Conservation (phyloP, 1,140 invertebrate genomes). For the Drosophila sp. region DNA sequence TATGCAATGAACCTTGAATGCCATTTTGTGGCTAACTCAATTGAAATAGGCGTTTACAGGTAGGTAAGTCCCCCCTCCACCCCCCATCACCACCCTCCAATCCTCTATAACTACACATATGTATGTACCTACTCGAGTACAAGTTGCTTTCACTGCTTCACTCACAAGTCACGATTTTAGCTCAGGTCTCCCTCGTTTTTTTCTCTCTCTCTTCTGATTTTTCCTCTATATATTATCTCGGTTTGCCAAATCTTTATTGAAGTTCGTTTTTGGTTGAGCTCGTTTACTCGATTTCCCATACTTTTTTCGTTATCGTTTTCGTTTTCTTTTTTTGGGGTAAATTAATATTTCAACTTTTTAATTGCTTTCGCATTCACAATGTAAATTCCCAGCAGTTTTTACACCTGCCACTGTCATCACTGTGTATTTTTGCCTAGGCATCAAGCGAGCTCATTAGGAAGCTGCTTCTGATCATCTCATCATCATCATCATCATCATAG, state of each 20-base stretch:
- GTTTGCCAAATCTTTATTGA: constrained; percentile 36
- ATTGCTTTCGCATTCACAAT: constrained; percentile 39
- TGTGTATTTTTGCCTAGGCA: background rate
- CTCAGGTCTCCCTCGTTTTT: background rate
- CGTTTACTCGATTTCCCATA: constrained; percentile 38
- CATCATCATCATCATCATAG: background rate
- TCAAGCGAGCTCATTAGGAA: constrained; percentile 28
- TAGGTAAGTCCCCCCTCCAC: constrained; percentile 10
- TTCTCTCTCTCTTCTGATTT: background rate
- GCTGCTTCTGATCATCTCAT: constrained; percentile 15
- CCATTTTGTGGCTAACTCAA: constrained; percentile 35
- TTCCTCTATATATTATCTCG: constrained; percentile 28
- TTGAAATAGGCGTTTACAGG: constrained; percentile 51
- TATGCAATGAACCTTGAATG: constrained; percentile 47
- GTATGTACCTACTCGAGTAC: background rate
- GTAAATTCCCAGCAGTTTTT: constrained; percentile 40
- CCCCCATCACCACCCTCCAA: constrained; percentile 19
- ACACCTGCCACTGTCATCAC: constrained; percentile 51
- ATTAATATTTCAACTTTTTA: constrained; percentile 63
- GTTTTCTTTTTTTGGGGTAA: constrained; percentile 22
- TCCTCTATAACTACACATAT: constrained; percentile 19
- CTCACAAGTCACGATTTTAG: constrained; percentile 45
- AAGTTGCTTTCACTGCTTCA: constrained; percentile 31
- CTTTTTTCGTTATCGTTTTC: constrained; percentile 3
- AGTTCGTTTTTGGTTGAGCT: background rate